A percentile compares a stretch with the other conserved stretches of the same genome.
These are phyloP conservation scores for Caranx melampygus DNA, from an alignment of 2,113 vertebrate species.

Conservation along the genomic window DNA sequence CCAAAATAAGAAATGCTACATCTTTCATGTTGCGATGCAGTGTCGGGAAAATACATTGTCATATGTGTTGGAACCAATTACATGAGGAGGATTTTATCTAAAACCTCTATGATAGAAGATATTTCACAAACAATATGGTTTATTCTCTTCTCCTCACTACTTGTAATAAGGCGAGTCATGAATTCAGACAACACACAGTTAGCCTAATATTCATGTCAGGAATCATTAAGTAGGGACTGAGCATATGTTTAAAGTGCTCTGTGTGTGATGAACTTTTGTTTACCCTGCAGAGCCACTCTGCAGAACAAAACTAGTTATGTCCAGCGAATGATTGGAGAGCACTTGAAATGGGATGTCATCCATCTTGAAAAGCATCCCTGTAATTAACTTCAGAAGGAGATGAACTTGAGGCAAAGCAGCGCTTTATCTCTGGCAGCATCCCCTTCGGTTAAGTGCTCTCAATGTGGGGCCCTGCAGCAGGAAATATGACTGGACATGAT, in stretches of 20 bases:
- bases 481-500: conserved; percentile 7
- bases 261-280: conserved; percentile 19
- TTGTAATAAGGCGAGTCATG: neutral
- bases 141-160: neutral
- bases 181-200: neutral
- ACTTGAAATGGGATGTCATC: conserved; percentile 31
- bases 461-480: neutral
- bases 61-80: neutral
- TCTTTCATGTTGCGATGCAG: neutral
- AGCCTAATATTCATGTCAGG: neutral
- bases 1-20: conserved; percentile 39
- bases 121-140: conserved; percentile 9
- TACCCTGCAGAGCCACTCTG: conserved; percentile 23
- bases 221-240: neutral
- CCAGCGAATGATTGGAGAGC: conserved; percentile 33
- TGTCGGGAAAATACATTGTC: neutral
- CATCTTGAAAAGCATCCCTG: conserved; percentile 28
- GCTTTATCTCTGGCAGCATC: conserved; percentile 29
- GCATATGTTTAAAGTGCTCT: conserved; percentile 13
- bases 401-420: conserved; percentile 23
- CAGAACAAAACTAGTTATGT: conserved; percentile 7
- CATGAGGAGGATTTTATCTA: neutral
- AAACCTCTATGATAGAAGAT: neutral
- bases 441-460: neutral
- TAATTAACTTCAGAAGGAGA: conserved; percentile 48